These are phyloP conservation scores for Patella pellucida DNA, from an alignment of 2,888 invertebrate genomes.

Conservation along the genomic window DNA sequence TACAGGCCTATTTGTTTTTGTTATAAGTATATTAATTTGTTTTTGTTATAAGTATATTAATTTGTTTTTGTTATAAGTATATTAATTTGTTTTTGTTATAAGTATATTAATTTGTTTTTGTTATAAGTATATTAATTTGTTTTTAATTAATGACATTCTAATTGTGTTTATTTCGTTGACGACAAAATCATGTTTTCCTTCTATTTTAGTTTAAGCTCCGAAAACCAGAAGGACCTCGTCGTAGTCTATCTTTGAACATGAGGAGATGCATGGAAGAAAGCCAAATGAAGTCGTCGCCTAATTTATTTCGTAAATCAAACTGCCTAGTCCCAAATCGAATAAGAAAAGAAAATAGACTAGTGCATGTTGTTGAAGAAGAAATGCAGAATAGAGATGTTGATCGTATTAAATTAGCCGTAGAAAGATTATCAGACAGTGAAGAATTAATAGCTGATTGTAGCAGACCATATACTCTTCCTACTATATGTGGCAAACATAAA, in stretches of 20 bases:
- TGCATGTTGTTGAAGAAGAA: too few species aligned
- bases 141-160: too few species aligned
- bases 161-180: too few species aligned
- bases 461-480: constrained; percentile 16
- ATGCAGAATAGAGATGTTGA: neutral
- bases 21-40: too few species aligned
- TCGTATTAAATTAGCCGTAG: neutral
- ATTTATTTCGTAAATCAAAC: neutral
- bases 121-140: too few species aligned
- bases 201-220: neutral
- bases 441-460: constrained; percentile 8
- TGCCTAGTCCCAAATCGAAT: neutral
- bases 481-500: constrained; percentile 15
- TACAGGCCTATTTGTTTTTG: too few species aligned
- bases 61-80: too few species aligned
- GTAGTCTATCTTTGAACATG: neutral
- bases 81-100: too few species aligned
- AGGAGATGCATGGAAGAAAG: neutral
- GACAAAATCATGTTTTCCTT: neutral
- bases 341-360: too few species aligned
- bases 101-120: too few species aligned
- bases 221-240: neutral
- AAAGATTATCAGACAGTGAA: constrained; percentile 1
- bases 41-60: too few species aligned
- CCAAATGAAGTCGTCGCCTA: neutral